Evolutionary conservation across 2,113 vertebrate genomes (phyloP), one percentile per base, ranked within the genome.

Genomic region (Seriola rivoliana): DNA sequence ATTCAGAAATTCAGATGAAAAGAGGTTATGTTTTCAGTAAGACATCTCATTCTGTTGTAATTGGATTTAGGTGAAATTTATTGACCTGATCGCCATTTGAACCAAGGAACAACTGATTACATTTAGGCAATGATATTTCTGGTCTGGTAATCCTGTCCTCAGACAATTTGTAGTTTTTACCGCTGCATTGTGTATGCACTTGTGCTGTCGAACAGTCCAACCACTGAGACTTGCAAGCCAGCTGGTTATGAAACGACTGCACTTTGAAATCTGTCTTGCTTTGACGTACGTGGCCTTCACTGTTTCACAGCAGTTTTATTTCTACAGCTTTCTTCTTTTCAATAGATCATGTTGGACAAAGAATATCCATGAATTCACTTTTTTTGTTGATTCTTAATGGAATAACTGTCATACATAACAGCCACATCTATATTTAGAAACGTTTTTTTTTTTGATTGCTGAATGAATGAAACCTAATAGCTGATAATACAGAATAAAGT

Each of bases 1-100:
- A 40, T 62, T 63, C 48, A 70, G 63, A 19, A 11, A 54, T 78
- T 44, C 32, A 68, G 36, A 59, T 52, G 36, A 23, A 63, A 52
- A 42, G 52, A 19, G 11, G 16, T 69, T 48, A 16, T 46, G 9
- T 50, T 62, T 38, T 58, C 16, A 14, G 59, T 12, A 1, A 32
- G 14, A 71, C 40, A 25, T 60, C 3, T 71, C n/a, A 52, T 17
- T 67, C 19, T 5, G 11, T 7, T 59, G 29, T 60, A 74, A 74
- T 34, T 40, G 12, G n/a, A 59, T 71, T 65, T 58, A 8, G 10
- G 7, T 42, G 29, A n/a, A 46, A 50, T 52, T 0, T 58, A 8
- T 50, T n/a, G 36, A 29, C 12, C 63, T 50, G 40, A 23, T 12
- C 16, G 13, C 5, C 23, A 65, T 73, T 36, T 72, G 10, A 48